Evolutionary conservation across 2,797 vertebrate genomes (phyloP).

Genomic region (Coccyzus lansbergi): DNA sequence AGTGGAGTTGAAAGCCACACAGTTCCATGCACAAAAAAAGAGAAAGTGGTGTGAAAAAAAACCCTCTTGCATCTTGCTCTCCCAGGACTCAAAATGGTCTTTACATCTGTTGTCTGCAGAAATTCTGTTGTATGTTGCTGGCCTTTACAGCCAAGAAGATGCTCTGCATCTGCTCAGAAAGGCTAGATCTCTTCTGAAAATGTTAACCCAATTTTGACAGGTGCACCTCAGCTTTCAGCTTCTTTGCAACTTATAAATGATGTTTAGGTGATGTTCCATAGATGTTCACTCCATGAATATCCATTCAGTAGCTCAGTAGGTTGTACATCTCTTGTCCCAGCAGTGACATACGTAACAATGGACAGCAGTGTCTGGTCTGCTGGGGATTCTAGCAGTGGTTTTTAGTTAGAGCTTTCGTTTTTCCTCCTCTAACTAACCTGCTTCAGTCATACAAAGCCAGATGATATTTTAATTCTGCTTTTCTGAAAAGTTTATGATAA

Average conservation of each 20-base stretch:
- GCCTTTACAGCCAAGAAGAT: background rate
- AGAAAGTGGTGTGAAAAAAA: background rate
- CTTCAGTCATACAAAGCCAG: background rate
- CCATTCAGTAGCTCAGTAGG: background rate
- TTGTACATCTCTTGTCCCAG: background rate
- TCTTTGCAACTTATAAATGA: background rate
- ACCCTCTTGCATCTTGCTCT: background rate
- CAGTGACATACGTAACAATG: rapidly evolving
- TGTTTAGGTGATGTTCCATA: background rate
- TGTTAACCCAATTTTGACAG: background rate
- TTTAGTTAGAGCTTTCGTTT: background rate
- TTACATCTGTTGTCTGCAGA: background rate
- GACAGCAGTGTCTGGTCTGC: rapidly evolving
- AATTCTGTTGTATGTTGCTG: background rate
- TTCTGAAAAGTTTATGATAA: background rate
- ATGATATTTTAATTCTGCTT: background rate
- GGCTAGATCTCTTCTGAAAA: background rate
- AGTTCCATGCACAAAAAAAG: background rate
- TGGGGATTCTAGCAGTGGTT: background rate
- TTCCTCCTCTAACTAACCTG: background rate
- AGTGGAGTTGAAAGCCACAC: background rate
- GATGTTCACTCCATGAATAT: background rate
- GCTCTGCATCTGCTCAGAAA: background rate
- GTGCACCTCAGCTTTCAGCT: background rate
- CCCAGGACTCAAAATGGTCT: background rate